Evolutionary conservation across 2,797 vertebrate genomes (phyloP), one percentile per base, ranked within the genome.

Genomic region (Melopsittacus undulatus): DNA sequence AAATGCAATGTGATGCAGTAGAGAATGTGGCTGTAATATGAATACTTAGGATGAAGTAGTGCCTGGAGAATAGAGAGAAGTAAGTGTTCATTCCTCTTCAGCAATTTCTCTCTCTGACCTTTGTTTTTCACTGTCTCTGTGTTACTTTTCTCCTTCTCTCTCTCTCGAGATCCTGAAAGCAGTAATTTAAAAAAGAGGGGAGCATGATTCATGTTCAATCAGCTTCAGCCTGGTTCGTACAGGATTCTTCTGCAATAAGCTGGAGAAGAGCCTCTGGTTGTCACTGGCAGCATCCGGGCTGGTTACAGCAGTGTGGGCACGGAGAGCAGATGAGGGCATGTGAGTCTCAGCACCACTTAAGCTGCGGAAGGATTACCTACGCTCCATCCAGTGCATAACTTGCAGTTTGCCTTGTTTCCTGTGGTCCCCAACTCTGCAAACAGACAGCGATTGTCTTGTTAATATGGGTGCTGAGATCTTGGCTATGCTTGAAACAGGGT

Each of bases 21-120:
- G 81, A 94, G n/a, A 56, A 96, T 88, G 74, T 24, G 62, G 75
- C 72, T 68, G 38, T 64, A 43, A 72, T 85, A 81, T 78, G 83
- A 88, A 76, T 46, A 45, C 51, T 91, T 32, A 87, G 63, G 29
- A 32, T 90, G 74, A 77, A 92, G 63, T 66, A 51, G 54, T 67
- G 59, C 59, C 86, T 84, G 70, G n/a, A 85, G 78, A 93, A 85
- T 1, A 62, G 32, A 78, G 34, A 54, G 70, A 63, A 92, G 34
- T 40, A 66, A 54, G 34, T 43, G 72, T 81, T 91, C 49, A 7
- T 78, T 93, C 75, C 72, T 92, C 75, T 92, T 90, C 74, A 69
- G 57, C 2, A 5, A 46, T 92, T 93, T 87, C 56, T 83, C 26
- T 85, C 84, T 72, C 83, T 92, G 81, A 92, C 92, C 90, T 95